These are phyloP conservation scores for Torymus tubicola DNA, from an alignment of 2,888 invertebrate genomes.

Conservation along the genomic window DNA sequence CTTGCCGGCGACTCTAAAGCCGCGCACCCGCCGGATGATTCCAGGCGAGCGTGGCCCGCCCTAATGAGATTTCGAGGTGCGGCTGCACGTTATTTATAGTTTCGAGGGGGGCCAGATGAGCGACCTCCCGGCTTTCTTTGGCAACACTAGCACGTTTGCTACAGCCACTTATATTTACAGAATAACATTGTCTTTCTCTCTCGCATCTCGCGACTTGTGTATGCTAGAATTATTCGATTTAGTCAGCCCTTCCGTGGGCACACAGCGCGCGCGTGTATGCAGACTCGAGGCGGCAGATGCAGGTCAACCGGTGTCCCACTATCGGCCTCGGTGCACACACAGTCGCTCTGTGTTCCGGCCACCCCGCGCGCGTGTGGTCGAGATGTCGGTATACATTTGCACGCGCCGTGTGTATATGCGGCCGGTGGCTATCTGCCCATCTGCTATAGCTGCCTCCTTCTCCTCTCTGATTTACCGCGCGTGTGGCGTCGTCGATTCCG, in stretches of 20 bases:
- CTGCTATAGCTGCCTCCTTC: background rate
- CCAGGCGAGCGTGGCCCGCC: background rate
- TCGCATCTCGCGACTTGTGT: too few relatives aligned
- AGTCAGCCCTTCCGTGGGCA: too few relatives aligned
- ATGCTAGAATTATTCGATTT: too few relatives aligned
- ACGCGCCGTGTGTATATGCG: background rate
- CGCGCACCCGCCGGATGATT: too few relatives aligned
- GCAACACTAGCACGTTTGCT: too few relatives aligned
- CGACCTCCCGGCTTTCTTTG: background rate
- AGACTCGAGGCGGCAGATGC: slow-evolving; percentile 27
- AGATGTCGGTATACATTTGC: background rate
- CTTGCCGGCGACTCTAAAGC: too few relatives aligned
- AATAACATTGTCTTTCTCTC: too few relatives aligned
- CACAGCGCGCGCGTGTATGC: background rate
- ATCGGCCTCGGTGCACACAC: slow-evolving; percentile 40
- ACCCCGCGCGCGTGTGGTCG: background rate
- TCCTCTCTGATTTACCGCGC: slow-evolving; percentile 34
- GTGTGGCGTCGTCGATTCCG: slow-evolving; percentile 1
- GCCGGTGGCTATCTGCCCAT: slow-evolving; percentile 1
- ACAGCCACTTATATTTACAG: too few relatives aligned
- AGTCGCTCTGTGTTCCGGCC: background rate
- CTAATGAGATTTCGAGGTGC: slow-evolving; percentile 37
- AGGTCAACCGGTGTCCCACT: slow-evolving; percentile 41
- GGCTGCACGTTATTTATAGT: background rate
- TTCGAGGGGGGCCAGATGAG: background rate